phyloP scores from a whole-genome alignment of 2,888 invertebrate genomes.

The Schizotus pectinicornis region DNA sequence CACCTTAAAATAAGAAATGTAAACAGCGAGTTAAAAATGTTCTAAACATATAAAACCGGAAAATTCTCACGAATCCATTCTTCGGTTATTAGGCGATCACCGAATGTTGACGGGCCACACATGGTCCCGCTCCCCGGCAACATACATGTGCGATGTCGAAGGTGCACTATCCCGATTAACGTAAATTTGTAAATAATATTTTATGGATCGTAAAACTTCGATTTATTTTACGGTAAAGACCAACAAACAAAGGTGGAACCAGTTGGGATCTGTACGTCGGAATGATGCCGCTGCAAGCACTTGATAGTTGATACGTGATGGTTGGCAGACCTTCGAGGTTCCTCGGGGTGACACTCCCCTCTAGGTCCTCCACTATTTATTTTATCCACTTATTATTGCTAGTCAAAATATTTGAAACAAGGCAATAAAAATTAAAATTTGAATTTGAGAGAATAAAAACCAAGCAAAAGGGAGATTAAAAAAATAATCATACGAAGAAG shows the following conservation, averaged over 20 bases:
- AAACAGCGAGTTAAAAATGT: slow-evolving; percentile 31
- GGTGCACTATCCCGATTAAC: slow-evolving; percentile 37
- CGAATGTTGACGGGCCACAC: slow-evolving; percentile 21
- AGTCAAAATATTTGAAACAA: too few relatives aligned
- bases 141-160: slow-evolving; percentile 40
- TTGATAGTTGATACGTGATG: too few relatives aligned
- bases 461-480: too few relatives aligned
- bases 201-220: slow-evolving; percentile 42
- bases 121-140: slow-evolving; percentile 20
- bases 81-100: slow-evolving; percentile 13
- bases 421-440: too few relatives aligned
- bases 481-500: too few relatives aligned
- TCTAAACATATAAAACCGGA: slow-evolving; percentile 33
- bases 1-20: slow-evolving; percentile 34
- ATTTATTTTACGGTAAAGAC: slow-evolving; percentile 37
- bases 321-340: too few relatives aligned
- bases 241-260: slow-evolving; percentile 27
- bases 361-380: too few relatives aligned
- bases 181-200: slow-evolving; percentile 44
- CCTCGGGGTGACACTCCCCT: too few relatives aligned
- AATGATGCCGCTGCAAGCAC: slow-evolving; percentile 26
- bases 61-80: slow-evolving; percentile 32
- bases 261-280: slow-evolving; percentile 42
- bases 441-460: too few relatives aligned
- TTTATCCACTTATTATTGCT: too few relatives aligned